Evolutionary conservation across 2,113 vertebrate genomes (phyloP), one percentile per base, ranked within the genome.

Genomic region (Neotoma lepida): DNA sequence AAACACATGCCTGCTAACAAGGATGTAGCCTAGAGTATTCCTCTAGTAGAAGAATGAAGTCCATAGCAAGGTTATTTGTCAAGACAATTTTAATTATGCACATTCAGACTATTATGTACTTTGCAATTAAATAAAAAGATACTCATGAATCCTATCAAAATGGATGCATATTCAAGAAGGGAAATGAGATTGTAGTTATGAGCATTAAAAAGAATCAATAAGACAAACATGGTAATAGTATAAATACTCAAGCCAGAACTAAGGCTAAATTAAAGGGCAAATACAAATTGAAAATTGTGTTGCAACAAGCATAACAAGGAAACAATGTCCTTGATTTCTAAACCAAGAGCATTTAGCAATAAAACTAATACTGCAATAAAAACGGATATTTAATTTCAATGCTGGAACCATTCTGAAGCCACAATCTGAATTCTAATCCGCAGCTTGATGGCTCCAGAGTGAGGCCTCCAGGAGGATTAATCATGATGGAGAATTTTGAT

Each of bases 251-350:
- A 51, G 26, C 30, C 49, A 89, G 28, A 89, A 86, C 51, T 39
- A 84, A 89, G 63, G 7, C 1, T 15, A 86, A 92, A n/a, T 41
- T 80, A 89, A 94, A 96, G 68, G 30, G 4, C 20, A 86, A 94
- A 49, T 86, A 54, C 18, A 86, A 92, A 80, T 17, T 66, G 22
- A 49, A 85, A 92, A n/a, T n/a, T 71, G 9, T 14, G 30, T 24
- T 86, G 18, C 63, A 68, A 33, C 44, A 49, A 66, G 66, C 14
- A 7, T 49, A 63, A n/a, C 30, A 51, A 86, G 4, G 30, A 46
- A 86, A 20, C 18, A 35, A 24, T 35, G 28, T 24, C 28, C 30
- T 66, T 20, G 64, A 49, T 49, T 86, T 33, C 12, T 68, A 18
- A 85, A 64, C 18, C 56, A 46, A 20, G 10, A 49, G 30, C 35